Percentiles rank a stretch among this genome's conserved stretches.
These are phyloP conservation scores for Athene cunicularia DNA, from an alignment of 2,113 vertebrate genomes.

Conservation along the genomic window DNA sequence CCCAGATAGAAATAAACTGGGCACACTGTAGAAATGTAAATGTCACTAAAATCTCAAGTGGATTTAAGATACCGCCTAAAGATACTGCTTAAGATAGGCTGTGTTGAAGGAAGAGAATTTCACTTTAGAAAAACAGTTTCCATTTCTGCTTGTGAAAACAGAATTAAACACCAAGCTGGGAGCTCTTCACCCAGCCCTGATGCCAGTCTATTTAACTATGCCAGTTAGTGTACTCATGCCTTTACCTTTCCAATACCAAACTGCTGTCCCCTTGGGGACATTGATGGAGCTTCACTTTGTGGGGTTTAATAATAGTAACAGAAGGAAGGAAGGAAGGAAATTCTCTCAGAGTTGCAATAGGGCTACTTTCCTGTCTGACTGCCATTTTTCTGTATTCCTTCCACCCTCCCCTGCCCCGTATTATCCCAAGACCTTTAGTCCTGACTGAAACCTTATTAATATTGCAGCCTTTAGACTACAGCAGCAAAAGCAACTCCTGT, in stretches of 20 bases:
- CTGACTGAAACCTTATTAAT: neutral
- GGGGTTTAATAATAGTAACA: neutral
- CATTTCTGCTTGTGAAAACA: neutral
- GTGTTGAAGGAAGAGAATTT: neutral
- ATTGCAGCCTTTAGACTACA: neutral
- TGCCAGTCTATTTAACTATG: neutral
- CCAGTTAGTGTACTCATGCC: neutral
- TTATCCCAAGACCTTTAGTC: neutral
- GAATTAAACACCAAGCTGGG: neutral
- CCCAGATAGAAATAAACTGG: constrained; percentile 20
- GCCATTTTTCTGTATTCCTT: neutral
- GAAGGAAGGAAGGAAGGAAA: neutral
- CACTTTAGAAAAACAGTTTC: neutral
- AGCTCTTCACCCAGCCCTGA: neutral
- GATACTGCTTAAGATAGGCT: neutral
- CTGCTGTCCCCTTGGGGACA: neutral
- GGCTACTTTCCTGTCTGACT: neutral
- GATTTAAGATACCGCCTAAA: neutral
- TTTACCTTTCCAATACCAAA: neutral
- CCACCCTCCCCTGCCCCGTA: fast-evolving
- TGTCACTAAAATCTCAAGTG: neutral
- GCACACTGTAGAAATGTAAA: constrained; percentile 26
- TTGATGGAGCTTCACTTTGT: neutral
- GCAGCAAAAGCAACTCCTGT: neutral
- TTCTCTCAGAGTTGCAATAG: neutral